Evolutionary conservation across 1,140 invertebrate genomes (phyloP).

Genomic region (Drosophila melanica): DNA sequence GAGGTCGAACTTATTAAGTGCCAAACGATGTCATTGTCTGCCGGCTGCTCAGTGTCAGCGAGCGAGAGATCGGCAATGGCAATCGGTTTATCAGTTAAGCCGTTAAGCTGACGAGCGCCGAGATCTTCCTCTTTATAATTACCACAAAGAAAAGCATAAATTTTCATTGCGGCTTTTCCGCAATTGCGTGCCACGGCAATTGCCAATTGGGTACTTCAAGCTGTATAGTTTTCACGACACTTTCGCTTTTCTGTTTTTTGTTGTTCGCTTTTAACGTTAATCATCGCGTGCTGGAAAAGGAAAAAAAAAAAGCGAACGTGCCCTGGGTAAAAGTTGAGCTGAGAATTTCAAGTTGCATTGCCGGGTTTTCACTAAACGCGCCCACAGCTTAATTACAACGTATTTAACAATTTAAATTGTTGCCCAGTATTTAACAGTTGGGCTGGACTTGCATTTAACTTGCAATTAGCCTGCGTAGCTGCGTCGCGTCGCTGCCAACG

Average conservation of each 20-base stretch:
- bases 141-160: slow-evolving; percentile 36
- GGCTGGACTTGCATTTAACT: slow-evolving; percentile 11
- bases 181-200: slow-evolving; percentile 17
- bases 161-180: slow-evolving; percentile 54
- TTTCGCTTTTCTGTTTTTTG: slow-evolving; percentile 58
- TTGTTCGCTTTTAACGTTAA: slow-evolving; percentile 6
- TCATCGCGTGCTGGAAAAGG: slow-evolving; percentile 51
- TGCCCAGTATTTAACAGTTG: slow-evolving; percentile 18
- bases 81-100: slow-evolving; percentile 40
- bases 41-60: slow-evolving; percentile 15
- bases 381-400: slow-evolving; percentile 32
- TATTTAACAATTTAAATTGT: slow-evolving; percentile 32
- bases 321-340: slow-evolving; percentile 69
- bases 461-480: slow-evolving; percentile 21
- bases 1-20: slow-evolving; percentile 74
- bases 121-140: slow-evolving; percentile 9
- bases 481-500: slow-evolving; percentile 20
- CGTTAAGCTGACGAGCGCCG: not conserved
- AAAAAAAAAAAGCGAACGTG: slow-evolving; percentile 47
- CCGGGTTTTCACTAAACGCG: slow-evolving; percentile 38
- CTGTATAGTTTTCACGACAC: slow-evolving; percentile 56
- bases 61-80: slow-evolving; percentile 8
- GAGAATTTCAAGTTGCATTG: slow-evolving; percentile 60
- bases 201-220: slow-evolving; percentile 20
- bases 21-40: slow-evolving; percentile 75